phyloP scores from a whole-genome alignment of 2,113 vertebrate genomes.

The Eolophus roseicapilla region DNA sequence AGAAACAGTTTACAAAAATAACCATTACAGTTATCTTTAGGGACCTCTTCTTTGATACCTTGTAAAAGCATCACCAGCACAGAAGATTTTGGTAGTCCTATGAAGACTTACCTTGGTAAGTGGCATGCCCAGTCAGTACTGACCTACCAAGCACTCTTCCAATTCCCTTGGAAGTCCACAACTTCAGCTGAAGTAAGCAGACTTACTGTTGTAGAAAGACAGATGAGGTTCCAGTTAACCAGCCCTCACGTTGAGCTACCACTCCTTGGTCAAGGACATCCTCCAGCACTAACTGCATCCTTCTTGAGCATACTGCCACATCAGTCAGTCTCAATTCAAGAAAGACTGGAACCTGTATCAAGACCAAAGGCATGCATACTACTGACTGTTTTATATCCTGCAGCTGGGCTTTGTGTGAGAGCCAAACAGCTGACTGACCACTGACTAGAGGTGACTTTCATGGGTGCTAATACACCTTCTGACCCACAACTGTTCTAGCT shows the following conservation, averaged over 20 bases:
- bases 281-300: background rate
- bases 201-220: background rate
- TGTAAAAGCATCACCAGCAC: background rate
- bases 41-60: background rate
- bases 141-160: background rate
- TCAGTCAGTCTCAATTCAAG: background rate
- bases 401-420: background rate
- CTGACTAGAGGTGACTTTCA: background rate
- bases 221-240: background rate
- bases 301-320: background rate
- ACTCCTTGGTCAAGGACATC: background rate
- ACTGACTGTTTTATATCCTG: background rate
- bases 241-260: fast-evolving
- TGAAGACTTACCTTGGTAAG: background rate
- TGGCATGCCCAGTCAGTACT: background rate
- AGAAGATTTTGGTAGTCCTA: background rate
- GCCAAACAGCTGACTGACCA: background rate
- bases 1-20: background rate
- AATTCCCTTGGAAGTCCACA: background rate
- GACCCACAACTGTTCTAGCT: background rate
- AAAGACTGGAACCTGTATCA: background rate
- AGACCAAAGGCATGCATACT: background rate
- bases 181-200: background rate
- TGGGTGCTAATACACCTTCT: background rate
- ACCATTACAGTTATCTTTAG: background rate